These are phyloP conservation scores for Ophion ellenae DNA, from an alignment of 2,888 invertebrate species.

Conservation along the genomic window DNA sequence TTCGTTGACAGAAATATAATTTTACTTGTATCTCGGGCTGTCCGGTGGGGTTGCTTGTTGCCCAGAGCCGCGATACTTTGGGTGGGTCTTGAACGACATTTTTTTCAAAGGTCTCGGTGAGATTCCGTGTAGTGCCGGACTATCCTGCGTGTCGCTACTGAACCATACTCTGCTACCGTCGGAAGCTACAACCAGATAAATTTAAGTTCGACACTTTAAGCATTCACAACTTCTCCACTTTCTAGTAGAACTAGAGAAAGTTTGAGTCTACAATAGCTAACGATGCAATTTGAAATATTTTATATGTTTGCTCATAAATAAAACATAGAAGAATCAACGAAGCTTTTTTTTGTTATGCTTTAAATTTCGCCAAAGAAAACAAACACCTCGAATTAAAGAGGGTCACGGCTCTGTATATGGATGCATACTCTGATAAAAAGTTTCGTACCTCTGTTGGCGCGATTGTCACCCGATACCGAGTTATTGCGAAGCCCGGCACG, in stretches of 20 bases:
- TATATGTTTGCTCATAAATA: too few relatives aligned
- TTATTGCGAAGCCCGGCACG: slow-evolving; percentile 80
- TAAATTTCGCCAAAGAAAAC: neutral
- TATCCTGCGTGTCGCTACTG: slow-evolving; percentile 82
- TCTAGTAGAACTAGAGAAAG: neutral
- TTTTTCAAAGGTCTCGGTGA: slow-evolving; percentile 90
- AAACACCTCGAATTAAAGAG: neutral
- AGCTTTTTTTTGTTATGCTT: neutral
- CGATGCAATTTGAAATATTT: too few relatives aligned
- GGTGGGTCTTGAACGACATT: slow-evolving; percentile 87
- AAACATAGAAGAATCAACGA: neutral
- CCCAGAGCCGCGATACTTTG: slow-evolving; percentile 79
- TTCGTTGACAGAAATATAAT: slow-evolving; percentile 52
- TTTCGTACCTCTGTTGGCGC: slow-evolving; percentile 81
- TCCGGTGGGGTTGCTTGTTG: slow-evolving; percentile 81
- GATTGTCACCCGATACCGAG: slow-evolving; percentile 80
- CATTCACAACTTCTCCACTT: neutral
- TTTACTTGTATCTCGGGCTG: slow-evolving; percentile 82
- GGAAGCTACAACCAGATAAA: slow-evolving; percentile 74
- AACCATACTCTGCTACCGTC: slow-evolving; percentile 85
- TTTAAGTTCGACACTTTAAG: slow-evolving; percentile 10
- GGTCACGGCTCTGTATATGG: neutral
- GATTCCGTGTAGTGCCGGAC: slow-evolving; percentile 84
- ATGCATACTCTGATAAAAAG: neutral
- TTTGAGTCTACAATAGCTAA: neutral